A percentile compares a stretch with the other conserved stretches of the same genome.
Conservation (phyloP, 2,797 vertebrate species). For the Tenualosa thibaudeaui region DNA sequence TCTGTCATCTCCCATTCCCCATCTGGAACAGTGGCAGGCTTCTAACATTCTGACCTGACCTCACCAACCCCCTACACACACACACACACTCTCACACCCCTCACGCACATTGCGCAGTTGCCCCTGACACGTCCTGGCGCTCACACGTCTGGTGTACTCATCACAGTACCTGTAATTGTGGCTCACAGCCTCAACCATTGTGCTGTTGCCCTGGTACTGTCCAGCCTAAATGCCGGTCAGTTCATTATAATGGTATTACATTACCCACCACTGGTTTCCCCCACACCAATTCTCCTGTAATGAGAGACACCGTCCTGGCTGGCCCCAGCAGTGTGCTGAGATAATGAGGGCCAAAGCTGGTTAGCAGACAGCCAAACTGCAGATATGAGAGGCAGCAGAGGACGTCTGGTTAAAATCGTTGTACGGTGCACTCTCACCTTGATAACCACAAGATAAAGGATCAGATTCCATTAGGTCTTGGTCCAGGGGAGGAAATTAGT, state of each 20-base stretch:
- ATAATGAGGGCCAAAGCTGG: neutral
- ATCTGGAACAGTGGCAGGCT: neutral
- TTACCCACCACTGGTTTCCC: neutral
- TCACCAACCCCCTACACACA: neutral
- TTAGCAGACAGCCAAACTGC: neutral
- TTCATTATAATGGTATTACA: constrained; percentile 5
- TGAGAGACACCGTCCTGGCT: neutral
- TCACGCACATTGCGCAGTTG: neutral
- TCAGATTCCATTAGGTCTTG: neutral
- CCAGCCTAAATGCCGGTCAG: neutral
- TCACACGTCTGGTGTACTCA: neutral
- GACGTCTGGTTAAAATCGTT: neutral
- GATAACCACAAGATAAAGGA: neutral
- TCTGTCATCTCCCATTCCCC: neutral
- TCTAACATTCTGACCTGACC: neutral
- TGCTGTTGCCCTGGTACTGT: neutral
- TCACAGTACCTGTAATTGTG: neutral
- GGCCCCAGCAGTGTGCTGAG: neutral
- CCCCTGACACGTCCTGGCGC: neutral
- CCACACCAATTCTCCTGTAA: neutral
- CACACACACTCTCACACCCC: neutral
- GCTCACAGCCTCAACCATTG: neutral
- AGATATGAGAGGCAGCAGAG: neutral
- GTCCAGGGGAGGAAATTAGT: neutral
- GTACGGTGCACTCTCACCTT: neutral